These are phyloP conservation scores for Craseonycteris thonglongyai DNA, from an alignment of 2,113 vertebrate species.

Conservation along the genomic window DNA sequence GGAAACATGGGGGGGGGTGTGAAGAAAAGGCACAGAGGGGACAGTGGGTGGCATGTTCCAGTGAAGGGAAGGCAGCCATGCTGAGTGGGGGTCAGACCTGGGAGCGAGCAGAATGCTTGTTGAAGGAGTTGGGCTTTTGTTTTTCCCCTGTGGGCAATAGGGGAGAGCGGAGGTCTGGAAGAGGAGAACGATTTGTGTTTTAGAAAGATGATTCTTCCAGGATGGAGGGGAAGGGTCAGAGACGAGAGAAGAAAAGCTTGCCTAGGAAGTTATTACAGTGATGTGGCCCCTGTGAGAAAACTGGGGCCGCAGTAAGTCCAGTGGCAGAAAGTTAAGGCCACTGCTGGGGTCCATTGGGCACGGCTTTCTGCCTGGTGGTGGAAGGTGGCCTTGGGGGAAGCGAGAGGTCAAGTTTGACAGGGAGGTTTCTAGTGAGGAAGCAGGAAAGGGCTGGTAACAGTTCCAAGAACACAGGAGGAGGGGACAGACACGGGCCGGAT, in stretches of 20 bases:
- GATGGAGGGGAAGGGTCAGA: neutral
- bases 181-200: neutral
- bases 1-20: neutral
- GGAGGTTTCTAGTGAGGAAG: neutral
- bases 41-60: neutral
- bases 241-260: neutral
- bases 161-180: neutral
- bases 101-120: neutral
- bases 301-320: fast-evolving
- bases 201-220: neutral
- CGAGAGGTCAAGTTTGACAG: neutral
- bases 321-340: neutral
- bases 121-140: neutral
- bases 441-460: neutral
- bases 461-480: neutral
- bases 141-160: neutral
- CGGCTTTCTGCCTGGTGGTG: neutral
- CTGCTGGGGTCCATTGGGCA: fast-evolving
- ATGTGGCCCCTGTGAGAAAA: neutral
- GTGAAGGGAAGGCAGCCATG: neutral
- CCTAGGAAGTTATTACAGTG: neutral
- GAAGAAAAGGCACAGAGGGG: neutral
- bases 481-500: fast-evolving
- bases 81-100: neutral
- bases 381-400: neutral